These are phyloP conservation scores for Melanotaenia duboulayi DNA, from an alignment of 2,113 vertebrate species.

Conservation along the genomic window DNA sequence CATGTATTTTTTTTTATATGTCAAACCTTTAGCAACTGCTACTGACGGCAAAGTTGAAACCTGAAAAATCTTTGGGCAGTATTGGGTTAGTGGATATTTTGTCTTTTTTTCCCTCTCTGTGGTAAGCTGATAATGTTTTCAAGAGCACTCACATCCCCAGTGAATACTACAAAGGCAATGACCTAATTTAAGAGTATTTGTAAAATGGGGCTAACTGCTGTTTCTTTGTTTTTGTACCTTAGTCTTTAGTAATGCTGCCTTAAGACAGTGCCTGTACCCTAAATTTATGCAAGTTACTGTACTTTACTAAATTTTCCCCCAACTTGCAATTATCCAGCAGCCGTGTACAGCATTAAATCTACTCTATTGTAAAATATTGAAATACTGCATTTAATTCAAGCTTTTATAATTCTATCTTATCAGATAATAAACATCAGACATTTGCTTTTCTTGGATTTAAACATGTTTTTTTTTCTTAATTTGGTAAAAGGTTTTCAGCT, in stretches of 20 bases:
- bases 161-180: slow-evolving; percentile 53
- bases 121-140: slow-evolving; percentile 52
- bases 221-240: slow-evolving; percentile 30
- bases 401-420: neutral
- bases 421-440: no score
- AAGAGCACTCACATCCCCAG: slow-evolving; percentile 32
- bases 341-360: neutral
- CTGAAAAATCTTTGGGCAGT: neutral
- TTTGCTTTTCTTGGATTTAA: no score
- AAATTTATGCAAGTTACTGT: neutral
- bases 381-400: neutral
- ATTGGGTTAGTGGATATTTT: neutral
- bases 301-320: slow-evolving; percentile 2
- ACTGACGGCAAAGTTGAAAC: neutral
- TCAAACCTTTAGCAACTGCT: neutral
- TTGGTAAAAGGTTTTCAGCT: neutral
- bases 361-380: neutral
- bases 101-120: slow-evolving; percentile 8
- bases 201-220: slow-evolving; percentile 40
- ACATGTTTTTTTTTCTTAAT: neutral
- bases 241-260: slow-evolving; percentile 26
- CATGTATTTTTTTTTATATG: neutral
- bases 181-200: slow-evolving; percentile 65
- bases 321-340: no score
- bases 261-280: slow-evolving; percentile 14